Base-by-base conservation (phyloP, 2,888 invertebrate genomes). In the Digitonthophagus gazella region DNA sequence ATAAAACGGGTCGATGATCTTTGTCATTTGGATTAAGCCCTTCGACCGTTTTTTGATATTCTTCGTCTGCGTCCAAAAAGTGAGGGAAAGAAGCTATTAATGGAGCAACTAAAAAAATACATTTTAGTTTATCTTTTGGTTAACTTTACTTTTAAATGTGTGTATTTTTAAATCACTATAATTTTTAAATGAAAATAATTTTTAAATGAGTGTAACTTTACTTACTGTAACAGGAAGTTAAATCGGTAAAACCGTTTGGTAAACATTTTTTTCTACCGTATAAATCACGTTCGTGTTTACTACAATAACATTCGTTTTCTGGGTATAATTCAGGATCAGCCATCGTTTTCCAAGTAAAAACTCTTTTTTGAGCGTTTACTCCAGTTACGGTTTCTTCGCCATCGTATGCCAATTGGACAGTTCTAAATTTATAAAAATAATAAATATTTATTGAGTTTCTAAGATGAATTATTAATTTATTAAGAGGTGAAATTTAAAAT, bases 21-120 rank as follows among this genome's bases (percentile, higher is more conserved):
- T 86, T 84, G 73, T 81, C 81, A 68, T 85, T 78, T 0, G 92
- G 90, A 0, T 81, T 80, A 65, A 91, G 80, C 54, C 92, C 92
- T 2, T 86, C 81, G 4, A 92, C 86, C 54, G 86, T 85, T 11
- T 22, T 58, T 64, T 72, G 67, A 5, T 82, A 81, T 75, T 89
- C 90, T 15, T 78, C 80, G 66, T 83, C 79, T 73, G 70, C 69
- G 64, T 67, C 67, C 66, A 90, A 80, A 81, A 92, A 89, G 80
- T 93, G 93, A 0, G 93, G 93, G 74, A 90, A 86, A 4, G 91
- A 88, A 69, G 91, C 78, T 63, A 93, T 86, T 58, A 93, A 83
- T 44, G 89, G 90, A 5, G 89, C 89, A 74, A 89, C 92, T 91
- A 76, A 72, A 61, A 19, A n/a, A 61, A 58, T 16, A 14, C 15